Evolutionary conservation across 2,797 vertebrate genomes (phyloP), one percentile per base, ranked within the genome.

Genomic region (Catamblyrhynchus diadema): DNA sequence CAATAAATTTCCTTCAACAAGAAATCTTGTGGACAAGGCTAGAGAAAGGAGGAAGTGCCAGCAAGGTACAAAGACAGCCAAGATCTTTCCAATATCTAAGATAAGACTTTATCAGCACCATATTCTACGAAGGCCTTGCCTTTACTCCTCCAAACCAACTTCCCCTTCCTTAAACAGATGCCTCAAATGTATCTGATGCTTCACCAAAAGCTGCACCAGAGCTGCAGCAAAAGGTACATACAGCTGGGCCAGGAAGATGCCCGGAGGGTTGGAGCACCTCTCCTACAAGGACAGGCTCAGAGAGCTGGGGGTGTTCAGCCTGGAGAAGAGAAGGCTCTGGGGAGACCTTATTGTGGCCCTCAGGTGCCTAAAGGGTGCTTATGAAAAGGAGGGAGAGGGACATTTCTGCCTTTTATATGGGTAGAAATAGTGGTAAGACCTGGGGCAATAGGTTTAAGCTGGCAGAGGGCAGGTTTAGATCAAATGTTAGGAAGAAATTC

Each of bases 341-440:
- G 16, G 20, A 50, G 11, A n/a, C 3, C 37, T 56, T 8, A 3
- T 0, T 44, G 71, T 23, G 44, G 16, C n/a, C 14, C 35, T 42
- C 47, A 12, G 25, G 20, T 61, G 35, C 22, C 61, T 20, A 20
- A 60, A 88, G 32, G 6, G 14, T 48, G 32, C 4, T 62, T 9
- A 16, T 13, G 7, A 25, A 39, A 50, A 53, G 25, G 44, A 73
- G 27, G 3, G 18, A 65, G 14, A 65, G 22, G 8, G 8, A 28
- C 7, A 51, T 30, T 51, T 28, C 17, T 19, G 8, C 8, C 9
- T 78, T 33, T 57, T 2, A 17, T 23, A 54, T 3, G 11, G 30
- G 28, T 6, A 77, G 23, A 33, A 51, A 51, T 51, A 19, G 25
- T 10, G 72, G 0, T 33, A 27, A 45, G 10, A 41, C 2, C 5